These are phyloP conservation scores for Drosophila crucigera DNA, from an alignment of 2,888 invertebrate genomes.

Conservation along the genomic window DNA sequence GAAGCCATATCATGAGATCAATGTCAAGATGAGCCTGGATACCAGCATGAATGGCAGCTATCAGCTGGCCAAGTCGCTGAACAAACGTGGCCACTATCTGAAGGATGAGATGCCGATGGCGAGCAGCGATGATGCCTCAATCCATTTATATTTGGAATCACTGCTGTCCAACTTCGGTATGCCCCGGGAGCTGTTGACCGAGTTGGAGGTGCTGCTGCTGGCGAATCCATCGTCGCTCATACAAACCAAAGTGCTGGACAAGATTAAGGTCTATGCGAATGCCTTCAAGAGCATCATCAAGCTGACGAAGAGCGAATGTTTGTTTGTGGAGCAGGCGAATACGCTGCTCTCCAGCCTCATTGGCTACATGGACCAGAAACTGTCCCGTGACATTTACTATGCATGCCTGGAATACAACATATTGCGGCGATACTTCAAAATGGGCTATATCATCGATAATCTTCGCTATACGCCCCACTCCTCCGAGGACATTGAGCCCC, in stretches of 20 bases:
- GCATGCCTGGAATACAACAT: conserved; percentile 76
- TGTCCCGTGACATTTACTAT: conserved; percentile 59
- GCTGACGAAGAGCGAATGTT: conserved; percentile 58
- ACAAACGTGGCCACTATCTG: conserved; percentile 67
- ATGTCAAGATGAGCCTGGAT: conserved; percentile 60
- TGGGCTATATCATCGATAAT: conserved; percentile 33
- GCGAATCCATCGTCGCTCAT: conserved; percentile 45
- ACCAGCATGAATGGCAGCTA: conserved; percentile 38
- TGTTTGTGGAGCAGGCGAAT: conserved; percentile 75
- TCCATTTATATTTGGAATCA: conserved; percentile 75
- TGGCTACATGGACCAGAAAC: conserved; percentile 48
- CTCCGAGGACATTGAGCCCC: conserved; percentile 34
- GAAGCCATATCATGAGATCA: conserved; percentile 63
- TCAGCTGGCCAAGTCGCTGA: conserved; percentile 56
- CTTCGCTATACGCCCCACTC: conserved; percentile 12
- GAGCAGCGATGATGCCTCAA: conserved; percentile 54
- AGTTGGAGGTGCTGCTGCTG: conserved; percentile 55
- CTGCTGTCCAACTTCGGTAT: conserved; percentile 65
- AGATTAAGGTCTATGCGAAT: conserved; percentile 55
- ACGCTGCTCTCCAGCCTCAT: conserved; percentile 60
- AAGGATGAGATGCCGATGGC: conserved; percentile 50
- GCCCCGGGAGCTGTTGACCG: conserved; percentile 54
- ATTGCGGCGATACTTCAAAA: conserved; percentile 51
- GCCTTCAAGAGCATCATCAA: conserved; percentile 73
- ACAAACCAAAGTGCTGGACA: conserved; percentile 54